Evolutionary conservation across 2,888 invertebrate species (phyloP), one percentile per base, ranked within the genome.

Genomic region (Heliconius sara): DNA sequence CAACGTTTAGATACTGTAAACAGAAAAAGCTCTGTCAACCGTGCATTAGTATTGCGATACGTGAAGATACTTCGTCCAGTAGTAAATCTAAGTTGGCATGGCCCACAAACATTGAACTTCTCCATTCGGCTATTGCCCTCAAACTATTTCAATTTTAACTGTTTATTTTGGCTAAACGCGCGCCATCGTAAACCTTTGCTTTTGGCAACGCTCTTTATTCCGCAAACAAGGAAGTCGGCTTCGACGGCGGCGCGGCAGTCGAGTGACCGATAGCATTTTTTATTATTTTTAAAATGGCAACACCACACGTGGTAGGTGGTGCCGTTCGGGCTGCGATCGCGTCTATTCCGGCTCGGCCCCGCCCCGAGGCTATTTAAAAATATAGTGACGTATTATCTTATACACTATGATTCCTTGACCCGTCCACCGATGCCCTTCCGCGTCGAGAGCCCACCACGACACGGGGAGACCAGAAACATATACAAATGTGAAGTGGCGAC

Each of bases 321-420:
- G 93, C 93, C 93, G 88, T 86, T 91, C 92, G 88, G 92, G 87
- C 92, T 93, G 86, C 85, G 84, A 84, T 82, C 83, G 84, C 86
- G 85, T 87, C 87, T 88, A 84, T 84, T 85, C 85, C 83, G 81
- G 82, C 81, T 80, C 86, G 88, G 89, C 89, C 88, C 87, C 89
- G 89, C 89, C 89, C 87, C 89, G 87, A 87, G 88, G 88, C 87
- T 90, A 91, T 92, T 90, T 93, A 89, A 90, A 91, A 90, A 90
- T 86, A 87, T 85, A 87, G 86, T 91, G 92, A 91, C 91, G 92
- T 91, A 86, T 85, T 80, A 83, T 80, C 86, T 83, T 83, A 83
- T 82, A 83, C 86, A 87, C 87, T 88, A 83, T 82, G 83, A 84
- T 90, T 91, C 92, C 93, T 92, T 90, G 91, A 91, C 91, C 89